Percentiles rank a stretch among this genome's conserved stretches.
phyloP scores from a whole-genome alignment of 1,140 invertebrate genomes.

The Palaemon carinicauda region DNA sequence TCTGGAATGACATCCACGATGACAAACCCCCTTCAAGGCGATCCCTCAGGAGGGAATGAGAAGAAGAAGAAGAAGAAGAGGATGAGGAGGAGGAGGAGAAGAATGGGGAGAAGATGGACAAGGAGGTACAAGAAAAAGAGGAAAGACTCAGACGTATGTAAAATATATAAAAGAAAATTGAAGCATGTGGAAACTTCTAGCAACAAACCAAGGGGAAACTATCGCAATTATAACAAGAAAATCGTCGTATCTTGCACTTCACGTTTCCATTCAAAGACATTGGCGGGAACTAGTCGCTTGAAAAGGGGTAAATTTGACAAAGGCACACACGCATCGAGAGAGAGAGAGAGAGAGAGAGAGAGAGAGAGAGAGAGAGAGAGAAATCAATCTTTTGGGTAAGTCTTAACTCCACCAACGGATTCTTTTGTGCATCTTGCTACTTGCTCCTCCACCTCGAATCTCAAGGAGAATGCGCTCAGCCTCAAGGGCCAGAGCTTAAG shows the following conservation, averaged over 20 bases:
- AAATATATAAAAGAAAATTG: too few species aligned
- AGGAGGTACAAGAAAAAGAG: background rate
- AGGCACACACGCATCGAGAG: background rate
- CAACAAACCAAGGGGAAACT: too few species aligned
- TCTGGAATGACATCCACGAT: background rate
- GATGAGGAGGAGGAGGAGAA: background rate
- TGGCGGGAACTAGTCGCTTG: too few species aligned
- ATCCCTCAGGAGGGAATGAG: background rate
- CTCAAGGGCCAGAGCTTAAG: constrained; percentile 26
- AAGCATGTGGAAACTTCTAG: background rate
- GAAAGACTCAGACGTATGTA: background rate
- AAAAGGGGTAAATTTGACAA: too few species aligned
- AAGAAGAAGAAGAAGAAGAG: background rate
- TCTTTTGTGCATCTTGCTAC: constrained; percentile 15
- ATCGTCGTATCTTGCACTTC: too few species aligned
- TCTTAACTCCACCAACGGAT: constrained; percentile 16
- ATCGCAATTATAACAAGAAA: too few species aligned
- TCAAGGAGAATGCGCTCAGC: constrained; percentile 24
- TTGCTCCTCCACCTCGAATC: constrained; percentile 9
- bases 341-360: constrained; percentile 34
- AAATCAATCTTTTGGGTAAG: background rate
- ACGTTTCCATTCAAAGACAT: too few species aligned
- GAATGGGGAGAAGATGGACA: background rate
- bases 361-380: constrained; percentile 40
- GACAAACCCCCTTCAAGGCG: constrained; percentile 7